Percentiles rank a stretch among this genome's conserved stretches.
These are phyloP conservation scores for Hydrocynus forskahlii DNA, from an alignment of 2,797 vertebrate genomes.

Conservation along the genomic window DNA sequence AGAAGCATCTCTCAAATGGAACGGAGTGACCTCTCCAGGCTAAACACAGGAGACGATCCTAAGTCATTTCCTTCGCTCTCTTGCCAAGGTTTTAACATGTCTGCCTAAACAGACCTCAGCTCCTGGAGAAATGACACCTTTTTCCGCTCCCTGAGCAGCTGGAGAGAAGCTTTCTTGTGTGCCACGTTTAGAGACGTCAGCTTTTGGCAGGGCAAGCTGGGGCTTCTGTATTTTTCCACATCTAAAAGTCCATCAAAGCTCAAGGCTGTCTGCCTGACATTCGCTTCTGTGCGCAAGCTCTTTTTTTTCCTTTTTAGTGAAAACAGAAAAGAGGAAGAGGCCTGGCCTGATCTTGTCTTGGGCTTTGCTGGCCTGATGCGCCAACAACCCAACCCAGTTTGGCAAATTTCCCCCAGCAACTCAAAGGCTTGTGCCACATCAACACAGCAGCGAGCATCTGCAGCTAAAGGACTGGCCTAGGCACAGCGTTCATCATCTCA, in stretches of 20 bases:
- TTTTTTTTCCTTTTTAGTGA: slow-evolving; percentile 46
- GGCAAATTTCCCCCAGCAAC: slow-evolving; percentile 29
- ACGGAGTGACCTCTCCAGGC: slow-evolving; percentile 65
- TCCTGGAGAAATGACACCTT: slow-evolving; percentile 53
- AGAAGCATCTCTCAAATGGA: slow-evolving; percentile 46
- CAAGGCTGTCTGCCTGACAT: slow-evolving; percentile 46
- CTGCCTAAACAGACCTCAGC: slow-evolving; percentile 33
- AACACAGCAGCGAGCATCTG: slow-evolving; percentile 33
- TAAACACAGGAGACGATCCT: slow-evolving; percentile 66
- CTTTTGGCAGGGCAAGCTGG: slow-evolving; percentile 51
- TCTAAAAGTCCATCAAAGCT: slow-evolving; percentile 40
- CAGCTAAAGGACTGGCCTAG: slow-evolving; percentile 44
- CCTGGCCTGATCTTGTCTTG: slow-evolving; percentile 19
- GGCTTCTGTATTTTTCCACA: slow-evolving; percentile 69
- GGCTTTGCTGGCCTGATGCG: background rate
- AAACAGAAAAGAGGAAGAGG: slow-evolving; percentile 41
- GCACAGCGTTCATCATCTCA: slow-evolving; percentile 33
- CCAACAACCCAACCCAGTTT: slow-evolving; percentile 11
- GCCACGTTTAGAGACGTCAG: slow-evolving; percentile 57
- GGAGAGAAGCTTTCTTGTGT: slow-evolving; percentile 65
- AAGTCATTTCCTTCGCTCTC: slow-evolving; percentile 41
- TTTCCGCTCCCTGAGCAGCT: slow-evolving; percentile 35
- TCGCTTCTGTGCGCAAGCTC: slow-evolving; percentile 24
- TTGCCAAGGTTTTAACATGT: slow-evolving; percentile 18
- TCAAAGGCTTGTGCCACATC: slow-evolving; percentile 40